Conservation (phyloP, 2,888 invertebrate species). For the Strigamia transsilvanica region DNA sequence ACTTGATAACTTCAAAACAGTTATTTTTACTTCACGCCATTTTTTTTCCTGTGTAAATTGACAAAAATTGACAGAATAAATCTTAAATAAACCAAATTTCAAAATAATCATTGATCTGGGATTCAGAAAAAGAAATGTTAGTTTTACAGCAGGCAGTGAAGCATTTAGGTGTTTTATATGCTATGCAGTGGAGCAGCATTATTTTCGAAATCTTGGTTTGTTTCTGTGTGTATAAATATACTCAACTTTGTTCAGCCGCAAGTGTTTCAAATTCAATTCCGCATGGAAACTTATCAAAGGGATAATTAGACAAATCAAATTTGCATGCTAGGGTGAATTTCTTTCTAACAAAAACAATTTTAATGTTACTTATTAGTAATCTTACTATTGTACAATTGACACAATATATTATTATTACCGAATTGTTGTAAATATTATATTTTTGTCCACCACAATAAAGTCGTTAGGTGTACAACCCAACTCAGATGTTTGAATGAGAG, state of each 20-base stretch:
- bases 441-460: not conserved
- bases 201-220: too few species aligned
- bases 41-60: too few species aligned
- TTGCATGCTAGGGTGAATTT: not conserved
- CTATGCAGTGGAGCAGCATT: not conserved
- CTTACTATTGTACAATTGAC: not conserved
- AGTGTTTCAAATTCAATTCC: constrained; percentile 11
- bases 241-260: not conserved
- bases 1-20: too few species aligned
- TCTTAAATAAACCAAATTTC: too few species aligned
- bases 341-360: not conserved
- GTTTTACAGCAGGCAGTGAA: too few species aligned
- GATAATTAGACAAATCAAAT: constrained; percentile 9
- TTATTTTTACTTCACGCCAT: too few species aligned
- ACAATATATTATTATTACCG: not conserved
- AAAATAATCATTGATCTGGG: too few species aligned
- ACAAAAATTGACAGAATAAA: too few species aligned
- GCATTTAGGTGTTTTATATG: too few species aligned
- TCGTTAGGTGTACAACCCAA: not conserved
- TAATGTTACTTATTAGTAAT: not conserved
- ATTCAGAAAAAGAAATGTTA: too few species aligned
- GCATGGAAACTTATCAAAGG: not conserved
- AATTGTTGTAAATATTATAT: not conserved
- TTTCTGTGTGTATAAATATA: too few species aligned
- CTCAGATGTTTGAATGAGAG: not conserved